phyloP scores from a whole-genome alignment of 2,888 invertebrate genomes.

The Eupithecia subumbrata region DNA sequence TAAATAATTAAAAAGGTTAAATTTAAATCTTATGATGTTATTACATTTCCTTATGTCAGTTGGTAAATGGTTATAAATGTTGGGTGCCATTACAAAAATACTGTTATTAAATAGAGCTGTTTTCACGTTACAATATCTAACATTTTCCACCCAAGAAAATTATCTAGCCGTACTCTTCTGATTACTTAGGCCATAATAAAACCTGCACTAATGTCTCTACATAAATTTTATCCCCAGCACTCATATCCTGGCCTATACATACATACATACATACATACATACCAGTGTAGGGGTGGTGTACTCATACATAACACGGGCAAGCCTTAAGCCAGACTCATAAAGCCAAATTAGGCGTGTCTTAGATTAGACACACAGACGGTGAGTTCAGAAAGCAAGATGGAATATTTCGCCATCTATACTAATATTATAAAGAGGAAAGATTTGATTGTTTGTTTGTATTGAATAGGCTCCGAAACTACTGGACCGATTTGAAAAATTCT shows the following conservation, averaged over 20 bases:
- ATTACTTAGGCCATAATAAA: neutral
- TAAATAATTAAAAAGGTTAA: too few relatives aligned
- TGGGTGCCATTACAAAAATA: too few relatives aligned
- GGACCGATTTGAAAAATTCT: too few relatives aligned
- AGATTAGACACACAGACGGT: slow-evolving; percentile 44
- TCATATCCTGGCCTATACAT: slow-evolving; percentile 39
- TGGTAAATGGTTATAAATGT: too few relatives aligned
- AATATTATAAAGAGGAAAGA: too few relatives aligned
- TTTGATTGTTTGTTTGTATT: too few relatives aligned
- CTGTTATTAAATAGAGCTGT: too few relatives aligned
- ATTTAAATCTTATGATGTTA: too few relatives aligned
- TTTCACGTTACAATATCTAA: too few relatives aligned
- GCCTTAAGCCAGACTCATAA: slow-evolving; percentile 66
- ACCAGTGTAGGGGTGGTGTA: slow-evolving; percentile 57
- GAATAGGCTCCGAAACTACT: too few relatives aligned
- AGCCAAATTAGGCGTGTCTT: slow-evolving; percentile 73
- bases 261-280: slow-evolving; percentile 38
- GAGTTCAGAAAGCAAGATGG: neutral
- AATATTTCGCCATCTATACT: neutral
- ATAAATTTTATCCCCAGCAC: slow-evolving; percentile 39
- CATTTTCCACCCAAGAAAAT: neutral
- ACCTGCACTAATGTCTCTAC: slow-evolving; percentile 27
- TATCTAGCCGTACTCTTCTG: neutral
- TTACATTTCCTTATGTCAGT: too few relatives aligned
- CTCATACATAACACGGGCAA: slow-evolving; percentile 56